Conservation (phyloP, 1,140 invertebrate genomes). For the Antheraea mylitta region DNA sequence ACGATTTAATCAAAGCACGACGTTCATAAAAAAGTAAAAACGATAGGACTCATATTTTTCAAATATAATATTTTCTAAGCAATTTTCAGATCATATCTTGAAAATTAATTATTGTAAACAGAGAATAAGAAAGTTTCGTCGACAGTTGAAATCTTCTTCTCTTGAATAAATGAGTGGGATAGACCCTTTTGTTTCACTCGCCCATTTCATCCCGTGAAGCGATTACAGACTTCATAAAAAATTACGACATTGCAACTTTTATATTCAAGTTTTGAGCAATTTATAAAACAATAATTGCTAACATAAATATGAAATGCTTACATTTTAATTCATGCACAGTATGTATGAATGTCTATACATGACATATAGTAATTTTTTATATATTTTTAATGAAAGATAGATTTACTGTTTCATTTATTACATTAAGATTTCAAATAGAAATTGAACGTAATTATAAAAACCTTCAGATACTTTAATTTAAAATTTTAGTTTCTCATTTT, state of each 20-base stretch:
- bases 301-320: not conserved
- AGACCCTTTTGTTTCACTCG: slow-evolving; percentile 50
- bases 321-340: not conserved
- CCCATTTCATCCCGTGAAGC: slow-evolving; percentile 20
- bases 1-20: too few species aligned
- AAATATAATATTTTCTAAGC: not conserved
- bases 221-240: slow-evolving; percentile 39
- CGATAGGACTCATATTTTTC: not conserved
- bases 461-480: too few species aligned
- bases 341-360: not conserved
- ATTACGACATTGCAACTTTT: slow-evolving; percentile 28
- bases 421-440: too few species aligned
- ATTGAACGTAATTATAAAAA: too few species aligned
- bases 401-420: not conserved
- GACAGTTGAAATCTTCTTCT: slow-evolving; percentile 37
- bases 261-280: slow-evolving; percentile 11
- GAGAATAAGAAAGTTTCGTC: slow-evolving; percentile 38
- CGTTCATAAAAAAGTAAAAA: too few species aligned
- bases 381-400: not conserved
- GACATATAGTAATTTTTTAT: not conserved
- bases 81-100: not conserved
- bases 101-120: slow-evolving; percentile 6
- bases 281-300: slow-evolving; percentile 10
- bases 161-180: slow-evolving; percentile 49
- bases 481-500: too few species aligned